phyloP scores from a whole-genome alignment of 2,888 invertebrate genomes.

The Epinotia nisella region DNA sequence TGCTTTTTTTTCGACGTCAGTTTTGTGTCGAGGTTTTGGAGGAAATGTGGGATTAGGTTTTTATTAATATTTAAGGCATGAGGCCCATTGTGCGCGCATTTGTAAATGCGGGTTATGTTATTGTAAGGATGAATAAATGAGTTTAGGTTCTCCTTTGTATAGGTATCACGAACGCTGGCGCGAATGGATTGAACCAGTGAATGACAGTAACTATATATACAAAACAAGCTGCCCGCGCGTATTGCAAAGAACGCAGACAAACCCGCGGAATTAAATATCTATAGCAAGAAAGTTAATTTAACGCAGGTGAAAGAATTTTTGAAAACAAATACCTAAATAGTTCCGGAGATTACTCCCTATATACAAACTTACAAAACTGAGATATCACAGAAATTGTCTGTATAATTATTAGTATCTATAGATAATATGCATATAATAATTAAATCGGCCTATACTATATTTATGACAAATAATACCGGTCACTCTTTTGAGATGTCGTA shows the following conservation, averaged over 20 bases:
- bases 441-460: not conserved
- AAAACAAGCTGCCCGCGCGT: too few relatives aligned
- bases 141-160: not conserved
- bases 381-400: too few relatives aligned
- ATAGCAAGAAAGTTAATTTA: too few relatives aligned
- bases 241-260: too few relatives aligned
- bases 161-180: not conserved
- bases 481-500: not conserved
- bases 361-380: too few relatives aligned
- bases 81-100: constrained; percentile 13
- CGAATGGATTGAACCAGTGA: not conserved
- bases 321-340: too few relatives aligned
- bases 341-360: too few relatives aligned
- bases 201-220: not conserved
- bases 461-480: not conserved
- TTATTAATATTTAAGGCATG: constrained; percentile 45
- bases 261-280: too few relatives aligned
- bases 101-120: not conserved
- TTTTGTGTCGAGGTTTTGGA: constrained; percentile 45
- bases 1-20: constrained; percentile 49
- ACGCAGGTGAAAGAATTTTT: too few relatives aligned
- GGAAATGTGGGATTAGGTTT: constrained; percentile 48
- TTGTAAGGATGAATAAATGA: not conserved
- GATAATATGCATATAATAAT: too few relatives aligned
- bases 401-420: too few relatives aligned